Base-by-base conservation (phyloP, 2,888 invertebrate species). In the Drosophila nr. medialis region DNA sequence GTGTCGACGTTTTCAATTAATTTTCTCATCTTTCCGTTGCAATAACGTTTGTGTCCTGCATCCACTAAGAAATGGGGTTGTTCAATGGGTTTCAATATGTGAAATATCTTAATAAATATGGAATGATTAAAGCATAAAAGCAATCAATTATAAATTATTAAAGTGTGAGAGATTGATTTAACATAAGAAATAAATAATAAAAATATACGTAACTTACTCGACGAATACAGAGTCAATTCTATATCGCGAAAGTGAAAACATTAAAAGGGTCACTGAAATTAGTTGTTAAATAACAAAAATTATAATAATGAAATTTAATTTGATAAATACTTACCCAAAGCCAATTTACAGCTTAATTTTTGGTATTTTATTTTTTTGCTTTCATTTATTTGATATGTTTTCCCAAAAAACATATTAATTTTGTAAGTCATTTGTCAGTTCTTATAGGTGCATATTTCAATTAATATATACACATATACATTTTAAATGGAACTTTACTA, bases 1-100 rank as follows among this genome's bases (percentile, higher is more conserved):
- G n/a, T 49, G 61, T 49, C 64, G 42, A 50, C 67, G 21, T 7
- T 53, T 75, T 49, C 15, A 49, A 71, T 65, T 70, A 65, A 56
- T 55, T 70, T 53, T 2, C 49, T 53, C 36, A 58, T 64, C 59
- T 56, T 63, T 48, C 30, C 59, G 50, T 36, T 40, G 55, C 54
- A 54, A 30, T 21, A 56, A 21, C 21, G 13, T 36, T 27, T 27
- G 54, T 50, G 50, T 29, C 29, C n/a, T 40, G 40, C 53, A 59
- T 40, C 29, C 42, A 62, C 50, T 59, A 48, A 24, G 34, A 49
- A 50, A 48, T 29, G 0, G 18, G 29, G 50, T 54, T 53, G 21
- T 6, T 53, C 15, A 34, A 53, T 53, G 21, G 6, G 18, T 36
- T 53, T 15, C 13, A 10, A 24, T 29, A 21, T 4, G 8, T 15